Conservation (phyloP, 30 jellyfish, hydroid and myxozoan genomes). For the Mastigias papua region DNA sequence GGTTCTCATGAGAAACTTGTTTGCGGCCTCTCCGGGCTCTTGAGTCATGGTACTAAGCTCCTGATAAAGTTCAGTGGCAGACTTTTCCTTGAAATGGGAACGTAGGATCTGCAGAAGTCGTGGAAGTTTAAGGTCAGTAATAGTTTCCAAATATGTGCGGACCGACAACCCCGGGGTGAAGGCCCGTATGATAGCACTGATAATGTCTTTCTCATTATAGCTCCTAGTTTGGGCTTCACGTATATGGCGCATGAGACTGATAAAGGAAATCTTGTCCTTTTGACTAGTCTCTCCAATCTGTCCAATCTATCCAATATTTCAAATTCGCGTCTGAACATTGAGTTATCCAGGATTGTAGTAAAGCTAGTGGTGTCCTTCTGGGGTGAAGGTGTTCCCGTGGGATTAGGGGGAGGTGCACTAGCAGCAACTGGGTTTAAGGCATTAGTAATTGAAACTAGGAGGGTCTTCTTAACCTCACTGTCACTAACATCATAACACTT, state of each 20-base stretch:
- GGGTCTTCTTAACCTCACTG: slow-evolving; percentile 27
- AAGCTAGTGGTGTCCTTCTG: not conserved
- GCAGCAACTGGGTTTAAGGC: slow-evolving; percentile 1
- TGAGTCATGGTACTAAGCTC: slow-evolving; percentile 52
- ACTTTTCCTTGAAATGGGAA: slow-evolving; percentile 65
- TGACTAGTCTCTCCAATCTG: slow-evolving; percentile 64
- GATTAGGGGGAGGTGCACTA: not conserved
- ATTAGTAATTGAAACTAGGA: slow-evolving; percentile 16
- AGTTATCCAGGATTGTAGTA: not conserved
- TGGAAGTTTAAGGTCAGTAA: slow-evolving; percentile 30
- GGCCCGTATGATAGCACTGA: slow-evolving; percentile 46
- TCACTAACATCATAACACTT: slow-evolving; percentile 42
- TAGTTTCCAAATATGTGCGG: slow-evolving; percentile 53
- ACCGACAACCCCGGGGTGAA: slow-evolving; percentile 55
- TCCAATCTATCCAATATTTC: slow-evolving; percentile 61
- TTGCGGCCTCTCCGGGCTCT: slow-evolving; percentile 40
- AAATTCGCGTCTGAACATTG: slow-evolving; percentile 44
- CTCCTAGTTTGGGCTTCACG: slow-evolving; percentile 51
- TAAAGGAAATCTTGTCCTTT: slow-evolving; percentile 37
- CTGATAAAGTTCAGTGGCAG: slow-evolving; percentile 56
- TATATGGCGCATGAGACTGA: slow-evolving; percentile 45
- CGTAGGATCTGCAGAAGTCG: slow-evolving; percentile 44
- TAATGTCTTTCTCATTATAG: slow-evolving; percentile 27
- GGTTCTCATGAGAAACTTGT: slow-evolving; percentile 13
- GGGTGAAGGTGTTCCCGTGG: slow-evolving; percentile 11